Percentiles rank a stretch among this genome's conserved stretches.
Evolutionary conservation across 2,888 invertebrate genomes (phyloP).

Genomic region (Eristalis intricaria): DNA sequence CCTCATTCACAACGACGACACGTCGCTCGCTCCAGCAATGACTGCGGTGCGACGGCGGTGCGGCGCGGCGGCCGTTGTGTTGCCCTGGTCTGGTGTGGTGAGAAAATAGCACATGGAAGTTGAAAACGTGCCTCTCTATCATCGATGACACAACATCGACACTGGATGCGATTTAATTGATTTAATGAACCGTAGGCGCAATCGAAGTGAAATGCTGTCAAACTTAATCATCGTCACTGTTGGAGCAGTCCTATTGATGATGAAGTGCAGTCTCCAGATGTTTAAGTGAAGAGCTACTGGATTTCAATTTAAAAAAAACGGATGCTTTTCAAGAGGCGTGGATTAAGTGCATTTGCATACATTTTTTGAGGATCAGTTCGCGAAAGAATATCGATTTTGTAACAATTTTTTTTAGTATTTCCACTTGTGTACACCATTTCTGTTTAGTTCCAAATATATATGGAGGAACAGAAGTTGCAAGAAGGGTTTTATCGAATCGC

Average conservation of each 20-base stretch:
- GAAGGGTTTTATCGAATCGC: too few species aligned
- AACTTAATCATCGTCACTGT: conserved; percentile 28
- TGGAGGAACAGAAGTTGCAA: too few species aligned
- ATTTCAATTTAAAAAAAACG: conserved; percentile 13
- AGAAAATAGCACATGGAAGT: conserved; percentile 13
- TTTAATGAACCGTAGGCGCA: conserved; percentile 47
- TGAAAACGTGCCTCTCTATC: conserved; percentile 5
- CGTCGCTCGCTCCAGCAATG: neutral
- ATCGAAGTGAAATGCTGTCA: conserved; percentile 46
- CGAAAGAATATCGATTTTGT: too few species aligned
- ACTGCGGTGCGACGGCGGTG: neutral
- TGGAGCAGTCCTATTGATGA: conserved; percentile 15
- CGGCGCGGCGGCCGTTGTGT: too few species aligned
- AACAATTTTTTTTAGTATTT: too few species aligned
- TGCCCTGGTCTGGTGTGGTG: neutral
- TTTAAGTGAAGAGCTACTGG: conserved; percentile 12
- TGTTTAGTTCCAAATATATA: too few species aligned
- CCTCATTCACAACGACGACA: neutral
- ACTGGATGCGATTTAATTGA: conserved; percentile 49
- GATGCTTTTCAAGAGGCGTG: too few species aligned
- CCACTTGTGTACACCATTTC: too few species aligned
- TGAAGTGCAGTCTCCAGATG: conserved; percentile 19
- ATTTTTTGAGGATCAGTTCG: too few species aligned
- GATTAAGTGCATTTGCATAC: too few species aligned
- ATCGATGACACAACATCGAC: conserved; percentile 34